Evolutionary conservation across 2,113 vertebrate genomes (phyloP).

Genomic region (Peucedramus taeniatus): DNA sequence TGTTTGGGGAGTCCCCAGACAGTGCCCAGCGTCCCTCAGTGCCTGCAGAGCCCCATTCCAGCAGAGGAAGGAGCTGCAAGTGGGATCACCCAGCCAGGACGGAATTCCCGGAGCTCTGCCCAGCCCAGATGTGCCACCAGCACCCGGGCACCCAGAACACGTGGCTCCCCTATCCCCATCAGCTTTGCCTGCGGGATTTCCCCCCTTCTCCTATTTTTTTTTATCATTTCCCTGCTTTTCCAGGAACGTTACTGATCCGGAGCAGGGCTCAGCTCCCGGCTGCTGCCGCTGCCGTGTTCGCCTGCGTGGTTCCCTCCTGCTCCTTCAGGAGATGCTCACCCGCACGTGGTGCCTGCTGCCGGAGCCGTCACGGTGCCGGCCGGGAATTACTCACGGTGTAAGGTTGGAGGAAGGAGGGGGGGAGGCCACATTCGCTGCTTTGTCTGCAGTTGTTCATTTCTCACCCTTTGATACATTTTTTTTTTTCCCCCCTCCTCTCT

Average conservation of each 20-base stretch:
- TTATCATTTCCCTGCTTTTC: neutral
- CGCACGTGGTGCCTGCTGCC: neutral
- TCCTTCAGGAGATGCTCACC: slow-evolving; percentile 40
- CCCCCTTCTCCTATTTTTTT: rapidly evolving
- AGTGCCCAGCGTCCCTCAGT: neutral
- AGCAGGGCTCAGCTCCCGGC: neutral
- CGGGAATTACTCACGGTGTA: slow-evolving; percentile 35
- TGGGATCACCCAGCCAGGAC: rapidly evolving
- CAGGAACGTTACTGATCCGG: neutral
- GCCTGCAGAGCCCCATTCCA: neutral
- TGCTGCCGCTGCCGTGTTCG: neutral
- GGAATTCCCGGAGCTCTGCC: neutral
- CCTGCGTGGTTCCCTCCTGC: neutral
- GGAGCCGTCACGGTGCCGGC: neutral
- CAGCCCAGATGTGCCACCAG: neutral
- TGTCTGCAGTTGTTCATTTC: slow-evolving; percentile 40
- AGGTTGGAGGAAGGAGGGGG: neutral
- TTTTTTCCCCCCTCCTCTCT: neutral
- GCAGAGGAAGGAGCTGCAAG: neutral
- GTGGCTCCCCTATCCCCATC: neutral
- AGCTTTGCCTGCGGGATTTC: neutral
- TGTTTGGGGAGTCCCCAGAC: neutral
- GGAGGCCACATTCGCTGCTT: neutral
- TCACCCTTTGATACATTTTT: neutral
- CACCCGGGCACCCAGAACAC: neutral